These are phyloP conservation scores for Centropyge bicolor DNA, from an alignment of 2,797 vertebrate genomes.

Conservation along the genomic window DNA sequence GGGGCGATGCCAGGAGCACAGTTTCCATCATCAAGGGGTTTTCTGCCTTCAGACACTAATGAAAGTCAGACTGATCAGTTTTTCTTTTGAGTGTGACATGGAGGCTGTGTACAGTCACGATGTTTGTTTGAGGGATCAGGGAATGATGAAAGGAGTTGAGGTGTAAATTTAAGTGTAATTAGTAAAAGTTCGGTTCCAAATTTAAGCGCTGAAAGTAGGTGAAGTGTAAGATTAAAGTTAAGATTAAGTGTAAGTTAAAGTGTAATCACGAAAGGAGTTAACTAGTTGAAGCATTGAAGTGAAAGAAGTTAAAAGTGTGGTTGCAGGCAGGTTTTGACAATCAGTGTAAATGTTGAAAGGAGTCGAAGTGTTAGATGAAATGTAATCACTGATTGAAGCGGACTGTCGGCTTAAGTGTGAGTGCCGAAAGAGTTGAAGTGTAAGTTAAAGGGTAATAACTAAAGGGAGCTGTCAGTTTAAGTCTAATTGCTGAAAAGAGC, in stretches of 20 bases:
- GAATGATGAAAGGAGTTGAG: background rate
- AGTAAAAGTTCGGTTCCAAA: too few species aligned
- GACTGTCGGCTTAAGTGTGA: too few species aligned
- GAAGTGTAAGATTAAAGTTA: too few species aligned
- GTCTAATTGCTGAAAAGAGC: background rate
- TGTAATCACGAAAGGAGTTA: too few species aligned
- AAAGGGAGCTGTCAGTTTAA: background rate
- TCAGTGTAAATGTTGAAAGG: background rate
- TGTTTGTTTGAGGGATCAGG: constrained; percentile 9
- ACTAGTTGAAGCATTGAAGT: too few species aligned
- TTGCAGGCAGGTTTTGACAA: too few species aligned
- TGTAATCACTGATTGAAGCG: too few species aligned
- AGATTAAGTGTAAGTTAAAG: too few species aligned
- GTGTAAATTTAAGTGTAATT: too few species aligned
- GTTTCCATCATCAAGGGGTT: constrained; percentile 50
- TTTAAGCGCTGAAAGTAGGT: too few species aligned
- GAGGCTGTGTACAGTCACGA: too few species aligned
- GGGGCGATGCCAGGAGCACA: constrained; percentile 35
- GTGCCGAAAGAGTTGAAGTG: background rate
- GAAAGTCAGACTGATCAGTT: constrained; percentile 8
- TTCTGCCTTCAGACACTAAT: constrained; percentile 31
- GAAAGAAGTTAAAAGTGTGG: too few species aligned
- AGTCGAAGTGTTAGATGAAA: background rate
- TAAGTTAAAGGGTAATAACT: background rate
- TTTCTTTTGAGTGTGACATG: constrained; percentile 6